Evolutionary conservation across 2,113 vertebrate species (phyloP), one percentile per base, ranked within the genome.

Genomic region (Polypterus bichir): DNA sequence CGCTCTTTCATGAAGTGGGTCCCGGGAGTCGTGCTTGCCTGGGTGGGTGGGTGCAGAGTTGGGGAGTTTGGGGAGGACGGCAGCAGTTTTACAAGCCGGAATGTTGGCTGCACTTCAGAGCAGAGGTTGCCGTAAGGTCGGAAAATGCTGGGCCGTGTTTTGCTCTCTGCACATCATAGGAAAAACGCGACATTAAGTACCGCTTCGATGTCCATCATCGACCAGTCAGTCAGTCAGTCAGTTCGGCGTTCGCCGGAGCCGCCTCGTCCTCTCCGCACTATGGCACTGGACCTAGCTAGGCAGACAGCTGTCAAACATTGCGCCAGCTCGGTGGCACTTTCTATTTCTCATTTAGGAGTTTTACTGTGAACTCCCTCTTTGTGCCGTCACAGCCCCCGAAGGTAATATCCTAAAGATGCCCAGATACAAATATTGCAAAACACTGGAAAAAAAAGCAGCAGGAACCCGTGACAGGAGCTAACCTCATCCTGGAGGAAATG

Each of bases 1-100:
- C 59, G 69, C 68, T 68, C 71, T 74, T 71, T 72, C 59, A 53
- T 81, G 68, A 73, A 62, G 64, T 55, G 69, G 60, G 44, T 70
- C 70, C 56, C 57, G 68, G 59, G 65, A 61, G 54, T 53, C 3
- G 53, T 44, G 47, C 9, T 9, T 47, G 45, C 46, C 54, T 27
- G 27, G 27, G 27, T 10, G 27, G 27, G 27, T 10, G 10, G 54
- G 9, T 9, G 54, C 54, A 55, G 54, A 2, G 56, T 45, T 58
- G 56, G 4, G 7, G 6, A 7, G 8, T n/a, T 45, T 58, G 56
- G 5, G 27, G 27, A 27, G 27, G 27, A 27, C 46, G 7, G 59
- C 65, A 58, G 55, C 59, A 53, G 52, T 54, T 66, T 57, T 59
- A 68, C 47, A 60, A 65, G 69, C 66, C 58, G 57, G 60, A 68